These are phyloP conservation scores for Ormyrus nitidulus DNA, from an alignment of 2,888 invertebrate genomes.

Conservation along the genomic window DNA sequence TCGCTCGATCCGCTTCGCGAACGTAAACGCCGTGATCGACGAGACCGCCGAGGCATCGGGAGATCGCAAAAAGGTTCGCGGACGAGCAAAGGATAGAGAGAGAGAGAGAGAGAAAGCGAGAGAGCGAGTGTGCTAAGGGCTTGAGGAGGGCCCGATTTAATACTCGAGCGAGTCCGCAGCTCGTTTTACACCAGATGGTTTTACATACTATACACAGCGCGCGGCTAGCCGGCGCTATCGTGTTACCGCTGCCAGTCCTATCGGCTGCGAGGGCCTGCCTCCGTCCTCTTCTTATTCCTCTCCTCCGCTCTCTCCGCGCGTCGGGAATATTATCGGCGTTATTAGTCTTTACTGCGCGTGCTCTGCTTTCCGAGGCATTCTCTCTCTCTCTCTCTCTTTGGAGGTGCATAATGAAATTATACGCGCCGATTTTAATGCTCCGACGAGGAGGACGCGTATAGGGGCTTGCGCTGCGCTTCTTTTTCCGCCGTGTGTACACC, in stretches of 20 bases:
- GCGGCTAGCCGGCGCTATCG: conserved; percentile 65
- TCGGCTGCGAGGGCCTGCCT: neutral
- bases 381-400: neutral
- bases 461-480: no score
- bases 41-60: conserved; percentile 8
- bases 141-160: conserved; percentile 70
- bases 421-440: conserved; percentile 24
- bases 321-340: conserved; percentile 66
- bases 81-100: conserved; percentile 19
- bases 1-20: neutral
- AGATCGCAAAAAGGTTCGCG: conserved; percentile 11
- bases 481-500: no score
- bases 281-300: conserved; percentile 53
- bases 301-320: conserved; percentile 9
- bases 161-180: conserved; percentile 73
- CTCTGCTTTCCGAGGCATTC: conserved; percentile 14
- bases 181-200: conserved; percentile 75
- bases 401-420: conserved; percentile 4
- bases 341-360: conserved; percentile 63
- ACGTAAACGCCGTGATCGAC: conserved; percentile 38
- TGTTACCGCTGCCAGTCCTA: conserved; percentile 64
- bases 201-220: conserved; percentile 65
- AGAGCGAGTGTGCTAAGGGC: conserved; percentile 24
- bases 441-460: neutral
- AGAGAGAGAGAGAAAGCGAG: conserved; percentile 37